These are phyloP conservation scores for Drosophila neoperkinsi DNA, from an alignment of 2,888 invertebrate genomes.

Conservation along the genomic window DNA sequence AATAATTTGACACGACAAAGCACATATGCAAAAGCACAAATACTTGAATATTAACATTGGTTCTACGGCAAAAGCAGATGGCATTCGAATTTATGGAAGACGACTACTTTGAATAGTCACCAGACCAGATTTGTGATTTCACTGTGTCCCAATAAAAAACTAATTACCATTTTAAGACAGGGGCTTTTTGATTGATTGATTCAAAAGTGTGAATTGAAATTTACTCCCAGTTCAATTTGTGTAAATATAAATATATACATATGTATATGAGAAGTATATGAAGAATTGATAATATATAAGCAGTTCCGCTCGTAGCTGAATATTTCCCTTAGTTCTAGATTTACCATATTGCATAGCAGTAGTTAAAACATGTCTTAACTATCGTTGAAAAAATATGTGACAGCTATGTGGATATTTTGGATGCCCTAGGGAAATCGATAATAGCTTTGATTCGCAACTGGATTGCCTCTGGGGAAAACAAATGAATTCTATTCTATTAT, in stretches of 20 bases:
- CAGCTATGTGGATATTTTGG: background rate
- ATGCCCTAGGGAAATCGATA: background rate
- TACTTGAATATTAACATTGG: background rate
- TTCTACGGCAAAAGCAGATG: background rate
- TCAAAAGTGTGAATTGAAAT: background rate
- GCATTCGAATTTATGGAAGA: background rate
- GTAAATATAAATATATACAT: background rate
- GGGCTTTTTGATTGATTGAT: background rate
- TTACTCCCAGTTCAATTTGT: background rate
- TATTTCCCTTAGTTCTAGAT: too few relatives aligned
- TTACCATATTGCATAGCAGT: background rate
- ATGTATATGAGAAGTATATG: too few relatives aligned
- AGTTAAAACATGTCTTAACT: background rate
- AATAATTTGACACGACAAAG: conserved; percentile 64
- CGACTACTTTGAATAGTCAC: background rate
- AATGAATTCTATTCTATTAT: background rate
- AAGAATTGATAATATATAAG: background rate
- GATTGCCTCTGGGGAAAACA: background rate
- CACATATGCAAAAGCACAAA: background rate
- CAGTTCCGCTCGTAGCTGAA: too few relatives aligned
- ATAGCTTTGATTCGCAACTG: background rate
- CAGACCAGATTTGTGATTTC: background rate
- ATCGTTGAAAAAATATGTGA: background rate
- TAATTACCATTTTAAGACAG: background rate
- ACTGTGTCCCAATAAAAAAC: background rate